A percentile compares a stretch with the other conserved stretches of the same genome.
These are phyloP conservation scores for Papilio dardanus DNA, from an alignment of 1,140 invertebrate species.

Conservation along the genomic window DNA sequence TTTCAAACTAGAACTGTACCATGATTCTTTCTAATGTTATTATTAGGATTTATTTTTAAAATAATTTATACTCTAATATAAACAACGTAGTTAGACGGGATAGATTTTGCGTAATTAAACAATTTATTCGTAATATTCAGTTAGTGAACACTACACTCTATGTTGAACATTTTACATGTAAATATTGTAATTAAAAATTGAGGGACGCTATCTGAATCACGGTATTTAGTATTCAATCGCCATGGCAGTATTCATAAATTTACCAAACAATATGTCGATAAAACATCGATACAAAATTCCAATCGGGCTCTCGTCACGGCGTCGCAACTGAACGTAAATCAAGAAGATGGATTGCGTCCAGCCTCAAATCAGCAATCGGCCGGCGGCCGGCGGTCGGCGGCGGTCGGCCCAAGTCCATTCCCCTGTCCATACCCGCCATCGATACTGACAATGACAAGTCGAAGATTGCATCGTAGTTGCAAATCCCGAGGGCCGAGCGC, in stretches of 20 bases:
- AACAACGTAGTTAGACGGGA: too few species aligned
- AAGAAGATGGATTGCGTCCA: conserved; percentile 44
- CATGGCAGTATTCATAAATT: background rate
- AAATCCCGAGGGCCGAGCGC: conserved; percentile 61
- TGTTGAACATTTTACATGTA: background rate
- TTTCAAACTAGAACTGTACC: too few species aligned
- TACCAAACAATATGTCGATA: conserved; percentile 3
- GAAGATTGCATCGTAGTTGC: conserved; percentile 72
- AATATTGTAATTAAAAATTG: background rate
- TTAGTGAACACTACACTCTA: background rate
- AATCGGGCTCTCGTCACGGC: conserved; percentile 26
- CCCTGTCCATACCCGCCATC: conserved; percentile 47
- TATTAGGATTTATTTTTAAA: too few species aligned
- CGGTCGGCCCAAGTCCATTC: conserved; percentile 41
- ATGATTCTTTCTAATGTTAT: too few species aligned
- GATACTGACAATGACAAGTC: conserved; percentile 69
- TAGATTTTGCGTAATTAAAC: too few species aligned
- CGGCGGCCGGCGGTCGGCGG: conserved; percentile 33
- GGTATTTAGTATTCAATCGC: conserved; percentile 1
- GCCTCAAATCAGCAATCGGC: conserved; percentile 50
- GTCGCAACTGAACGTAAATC: conserved; percentile 22
- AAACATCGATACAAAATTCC: conserved; percentile 22
- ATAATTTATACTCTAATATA: too few species aligned
- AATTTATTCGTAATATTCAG: too few species aligned
- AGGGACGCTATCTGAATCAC: background rate